Evolutionary conservation across 2,797 vertebrate genomes (phyloP), one percentile per base, ranked within the genome.

Genomic region (Myiothlypis chrysogaster): DNA sequence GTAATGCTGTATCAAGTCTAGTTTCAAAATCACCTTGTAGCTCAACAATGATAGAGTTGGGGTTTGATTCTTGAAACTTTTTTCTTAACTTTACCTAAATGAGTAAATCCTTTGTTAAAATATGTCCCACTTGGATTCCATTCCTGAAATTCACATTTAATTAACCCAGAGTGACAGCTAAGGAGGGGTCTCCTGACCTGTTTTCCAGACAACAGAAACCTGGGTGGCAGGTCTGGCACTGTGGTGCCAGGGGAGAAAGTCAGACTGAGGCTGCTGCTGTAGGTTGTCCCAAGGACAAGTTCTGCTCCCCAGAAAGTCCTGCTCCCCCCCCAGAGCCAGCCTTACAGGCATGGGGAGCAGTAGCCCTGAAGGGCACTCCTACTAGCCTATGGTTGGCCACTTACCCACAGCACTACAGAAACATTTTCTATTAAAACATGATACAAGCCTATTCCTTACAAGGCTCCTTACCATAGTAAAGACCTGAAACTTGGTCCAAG

Each of bases 141-240:
- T 2, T 9, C 22, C 6, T 41, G 20, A 30, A 3, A 19, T 57
- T 44, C 17, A 27, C 12, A 0, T 39, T 47, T 41, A 34, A 4
- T 35, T 44, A 83, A 60, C 5, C 3, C 11, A 37, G 47, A 73
- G 11, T 15, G 11, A 52, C 4, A 5, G 12, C 11, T 27, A 22
- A 24, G 17, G 8, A 77, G n/a, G 2, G 3, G 2, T 8, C 8
- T 4, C 3, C 5, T 15, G 14, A 17, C 4, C 19, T 2, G 1
- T 83, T 83, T 85, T 49, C 37, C 55, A 69, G 14, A 14, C 8
- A 61, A 21, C 10, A 53, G 21, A 70, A 53, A 77, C 4, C 8
- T 35, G 27, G 8, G 17, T n/a, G 24, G 14, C 39, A 66, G 7
- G 5, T 55, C 12, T 53, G 63, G 9, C 32, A 75, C 32, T 14